Conservation (phyloP, 2,797 vertebrate species). For the Sebastes vulpes region DNA sequence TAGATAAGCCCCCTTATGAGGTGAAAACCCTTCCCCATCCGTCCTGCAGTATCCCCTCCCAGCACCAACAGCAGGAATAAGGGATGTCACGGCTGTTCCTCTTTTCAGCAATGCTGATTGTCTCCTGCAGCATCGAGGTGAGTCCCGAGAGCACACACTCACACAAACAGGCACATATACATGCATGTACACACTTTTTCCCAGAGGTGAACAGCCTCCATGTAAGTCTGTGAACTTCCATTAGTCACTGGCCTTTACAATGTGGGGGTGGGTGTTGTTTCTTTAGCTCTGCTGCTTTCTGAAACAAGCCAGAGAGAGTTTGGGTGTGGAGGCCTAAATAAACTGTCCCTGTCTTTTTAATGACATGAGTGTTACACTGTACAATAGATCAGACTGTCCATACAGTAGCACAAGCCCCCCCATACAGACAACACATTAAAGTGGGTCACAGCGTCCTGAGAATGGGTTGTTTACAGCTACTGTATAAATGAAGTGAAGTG, state of each 20-base stretch:
- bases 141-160: slow-evolving; percentile 33
- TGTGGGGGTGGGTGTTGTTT: neutral
- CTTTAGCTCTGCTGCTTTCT: slow-evolving; percentile 10
- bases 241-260: slow-evolving; percentile 19
- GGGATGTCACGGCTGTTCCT: slow-evolving; percentile 89
- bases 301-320: slow-evolving; percentile 35
- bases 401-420: neutral
- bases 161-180: neutral
- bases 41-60: slow-evolving; percentile 72
- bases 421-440: slow-evolving; percentile 4
- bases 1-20: slow-evolving; percentile 82
- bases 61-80: slow-evolving; percentile 77
- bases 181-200: neutral
- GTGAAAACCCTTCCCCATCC: slow-evolving; percentile 74
- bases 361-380: neutral
- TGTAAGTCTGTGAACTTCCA: neutral
- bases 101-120: slow-evolving; percentile 80
- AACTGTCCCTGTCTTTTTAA: slow-evolving; percentile 1
- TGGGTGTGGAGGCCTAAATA: slow-evolving; percentile 31
- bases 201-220: neutral
- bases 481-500: slow-evolving; percentile 19
- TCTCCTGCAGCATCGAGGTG: slow-evolving; percentile 86
- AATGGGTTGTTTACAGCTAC: slow-evolving; percentile 31
- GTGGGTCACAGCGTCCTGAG: neutral
- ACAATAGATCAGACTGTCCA: neutral